Evolutionary conservation across 2,888 invertebrate genomes (phyloP).

Genomic region (Lithophane semibrunnea): DNA sequence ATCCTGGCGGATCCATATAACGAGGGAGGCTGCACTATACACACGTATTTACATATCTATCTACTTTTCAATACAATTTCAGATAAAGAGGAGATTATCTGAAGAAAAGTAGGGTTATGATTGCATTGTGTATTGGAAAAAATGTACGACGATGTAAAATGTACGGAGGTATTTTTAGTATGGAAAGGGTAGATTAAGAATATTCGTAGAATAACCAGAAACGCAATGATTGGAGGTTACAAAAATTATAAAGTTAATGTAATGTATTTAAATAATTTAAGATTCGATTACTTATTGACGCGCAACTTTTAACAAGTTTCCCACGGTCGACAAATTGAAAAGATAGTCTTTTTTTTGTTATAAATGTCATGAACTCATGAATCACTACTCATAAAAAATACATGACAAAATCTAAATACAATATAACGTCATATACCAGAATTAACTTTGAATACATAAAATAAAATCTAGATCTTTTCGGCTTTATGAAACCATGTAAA

Average conservation of each 20-base stretch:
- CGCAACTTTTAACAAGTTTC: background rate
- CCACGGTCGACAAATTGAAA: slow-evolving; percentile 26
- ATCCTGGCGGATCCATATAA: slow-evolving; percentile 83
- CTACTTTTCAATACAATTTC: slow-evolving; percentile 55
- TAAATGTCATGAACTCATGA: background rate
- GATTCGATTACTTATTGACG: slow-evolving; percentile 3
- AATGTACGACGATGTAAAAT: background rate
- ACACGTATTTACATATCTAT: slow-evolving; percentile 62
- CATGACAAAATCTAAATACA: background rate
- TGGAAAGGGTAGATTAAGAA: background rate
- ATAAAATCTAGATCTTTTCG: background rate
- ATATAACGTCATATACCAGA: background rate
- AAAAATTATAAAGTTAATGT: background rate
- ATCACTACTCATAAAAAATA: background rate
- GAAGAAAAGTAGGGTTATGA: slow-evolving; percentile 37
- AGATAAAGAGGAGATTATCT: slow-evolving; percentile 41
- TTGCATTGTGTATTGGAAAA: slow-evolving; percentile 23
- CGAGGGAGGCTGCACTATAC: slow-evolving; percentile 77
- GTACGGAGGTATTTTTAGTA: background rate
- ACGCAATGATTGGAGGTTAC: background rate
- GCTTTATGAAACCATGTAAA: slow-evolving; percentile 8
- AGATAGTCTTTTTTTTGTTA: background rate
- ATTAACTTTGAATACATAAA: background rate
- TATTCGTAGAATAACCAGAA: background rate
- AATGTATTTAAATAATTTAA: slow-evolving; percentile 6